These are phyloP conservation scores for Pachyramphus minor DNA, from an alignment of 2,113 vertebrate species.

Conservation along the genomic window DNA sequence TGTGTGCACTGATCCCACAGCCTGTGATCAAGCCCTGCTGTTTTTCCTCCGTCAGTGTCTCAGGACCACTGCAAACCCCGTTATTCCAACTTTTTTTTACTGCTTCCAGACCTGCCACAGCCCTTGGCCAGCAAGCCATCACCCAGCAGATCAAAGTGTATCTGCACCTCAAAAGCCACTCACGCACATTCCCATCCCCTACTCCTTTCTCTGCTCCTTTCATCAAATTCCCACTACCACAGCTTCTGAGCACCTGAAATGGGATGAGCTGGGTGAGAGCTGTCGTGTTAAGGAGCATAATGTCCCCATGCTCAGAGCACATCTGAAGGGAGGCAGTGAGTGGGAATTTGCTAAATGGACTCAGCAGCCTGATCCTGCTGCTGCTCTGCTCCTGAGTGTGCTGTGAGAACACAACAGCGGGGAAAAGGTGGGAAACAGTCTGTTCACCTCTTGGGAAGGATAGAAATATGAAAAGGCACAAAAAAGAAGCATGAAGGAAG, in stretches of 20 bases:
- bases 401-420: not conserved
- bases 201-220: not conserved
- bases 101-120: no score
- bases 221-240: not conserved
- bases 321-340: not conserved
- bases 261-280: not conserved
- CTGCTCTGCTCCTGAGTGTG: not conserved
- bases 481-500: not conserved
- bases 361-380: not conserved
- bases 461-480: not conserved
- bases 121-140: fast-evolving
- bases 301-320: not conserved
- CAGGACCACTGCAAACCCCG: not conserved
- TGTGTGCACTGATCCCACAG: not conserved
- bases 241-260: not conserved
- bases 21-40: not conserved
- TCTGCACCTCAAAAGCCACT: not conserved
- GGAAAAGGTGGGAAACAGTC: not conserved
- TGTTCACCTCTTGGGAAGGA: not conserved
- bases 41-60: not conserved
- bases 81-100: not conserved
- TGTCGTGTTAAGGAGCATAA: not conserved
- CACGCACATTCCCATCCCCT: not conserved
- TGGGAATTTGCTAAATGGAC: not conserved
- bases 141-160: fast-evolving